phyloP scores from a whole-genome alignment of 1,140 invertebrate species.

The Hormaphis cornu region DNA sequence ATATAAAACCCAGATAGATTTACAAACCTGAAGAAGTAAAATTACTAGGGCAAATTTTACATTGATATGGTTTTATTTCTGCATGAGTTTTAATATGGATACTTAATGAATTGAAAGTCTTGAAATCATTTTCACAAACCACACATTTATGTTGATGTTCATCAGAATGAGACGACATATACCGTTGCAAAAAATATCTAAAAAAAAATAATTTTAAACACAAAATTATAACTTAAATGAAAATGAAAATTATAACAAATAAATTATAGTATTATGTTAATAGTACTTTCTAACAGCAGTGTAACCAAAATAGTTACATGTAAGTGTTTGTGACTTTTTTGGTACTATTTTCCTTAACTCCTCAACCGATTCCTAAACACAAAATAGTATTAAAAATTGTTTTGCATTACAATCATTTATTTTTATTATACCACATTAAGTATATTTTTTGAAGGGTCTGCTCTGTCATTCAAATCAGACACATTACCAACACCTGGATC shows the following conservation, averaged over 20 bases:
- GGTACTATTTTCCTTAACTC: constrained; percentile 59
- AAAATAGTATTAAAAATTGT: neutral
- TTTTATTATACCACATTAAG: constrained; percentile 18
- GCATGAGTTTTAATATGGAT: constrained; percentile 97
- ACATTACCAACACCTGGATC: constrained; percentile 52
- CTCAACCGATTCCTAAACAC: constrained; percentile 50
- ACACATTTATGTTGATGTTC: constrained; percentile 89
- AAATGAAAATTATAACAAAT: no score
- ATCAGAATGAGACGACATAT: constrained; percentile 93
- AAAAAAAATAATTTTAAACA: no score
- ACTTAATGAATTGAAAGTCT: constrained; percentile 82
- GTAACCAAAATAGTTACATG: constrained; percentile 86
- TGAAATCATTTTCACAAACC: constrained; percentile 90
- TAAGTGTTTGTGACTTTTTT: constrained; percentile 63
- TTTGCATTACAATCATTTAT: neutral
- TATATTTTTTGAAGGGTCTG: constrained; percentile 44
- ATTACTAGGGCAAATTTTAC: constrained; percentile 82
- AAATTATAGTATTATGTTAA: no score
- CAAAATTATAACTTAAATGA: no score
- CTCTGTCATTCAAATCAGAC: constrained; percentile 59
- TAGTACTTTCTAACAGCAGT: constrained; percentile 67
- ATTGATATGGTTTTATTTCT: constrained; percentile 86
- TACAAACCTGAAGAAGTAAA: constrained; percentile 85
- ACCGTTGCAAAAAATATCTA: constrained; percentile 76
- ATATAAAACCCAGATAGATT: constrained; percentile 21